Evolutionary conservation across 2,888 invertebrate genomes (phyloP), one percentile per base, ranked within the genome.

Genomic region (Ctenicera cuprea): DNA sequence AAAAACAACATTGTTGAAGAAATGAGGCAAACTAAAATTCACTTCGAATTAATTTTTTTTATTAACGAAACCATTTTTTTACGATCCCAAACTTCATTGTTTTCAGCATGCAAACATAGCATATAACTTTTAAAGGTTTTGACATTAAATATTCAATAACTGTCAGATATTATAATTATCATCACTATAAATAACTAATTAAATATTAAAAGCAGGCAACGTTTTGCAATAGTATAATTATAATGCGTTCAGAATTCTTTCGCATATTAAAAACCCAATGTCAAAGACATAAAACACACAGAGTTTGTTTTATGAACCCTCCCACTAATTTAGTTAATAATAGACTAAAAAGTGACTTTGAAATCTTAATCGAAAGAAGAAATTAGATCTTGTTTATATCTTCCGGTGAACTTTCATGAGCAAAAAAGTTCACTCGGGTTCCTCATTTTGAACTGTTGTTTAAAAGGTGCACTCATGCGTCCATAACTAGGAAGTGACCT

Each of bases 401-500:
- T 48, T 48, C 48, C 48, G n/a, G 48, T 16, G 26, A 9, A 33
- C 33, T 33, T 33, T 33, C 33, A 33, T 33, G 5, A 1, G 33
- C 8, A 33, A 8, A 9, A 33, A 33, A 50, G 50, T 50, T 50
- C 50, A 22, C 20, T 50, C 20, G 50, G 12, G 12, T 4, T 18
- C 8, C 50, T 11, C 1, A 50, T 22, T 18, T 9, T 12, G 1
- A 3, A 52, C 3, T 9, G 14, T 20, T n/a, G 7, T 1, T 26
- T 7, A 22, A 26, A 14, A 45, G 14, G 45, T 18, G 45, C 14
- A 18, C 14, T 20, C 22, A 12, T 52, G 22, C 26, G 12, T 45
- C 22, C n/a, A 26, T 22, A 30, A 64, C 50, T 48, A 48, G 64
- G 64, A 64, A 64, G 50, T 64, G 37, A 50, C 48, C 48, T 64